Base-by-base conservation (phyloP, 2,888 invertebrate genomes). In the Pseudanteris insignis region DNA sequence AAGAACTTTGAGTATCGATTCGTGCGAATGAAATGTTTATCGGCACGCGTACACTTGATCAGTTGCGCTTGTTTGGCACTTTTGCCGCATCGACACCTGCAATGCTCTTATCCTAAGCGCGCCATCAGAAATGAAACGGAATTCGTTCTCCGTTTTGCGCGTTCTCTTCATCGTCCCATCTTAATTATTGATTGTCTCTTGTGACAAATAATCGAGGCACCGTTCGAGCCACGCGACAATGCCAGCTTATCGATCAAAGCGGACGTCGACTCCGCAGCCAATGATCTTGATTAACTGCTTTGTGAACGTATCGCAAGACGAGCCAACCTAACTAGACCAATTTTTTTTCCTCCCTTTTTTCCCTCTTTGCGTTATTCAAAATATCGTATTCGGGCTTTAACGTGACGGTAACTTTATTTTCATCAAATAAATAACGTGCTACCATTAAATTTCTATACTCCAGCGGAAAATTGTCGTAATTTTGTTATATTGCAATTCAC, bases 11-110 rank as follows among this genome's bases (percentile, higher is more conserved):
- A 54, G 54, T 68, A 69, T 71, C 69, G 73, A 70, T 72, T 71
- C 65, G 65, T 38, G 32, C 55, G 67, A 72, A 72, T 73, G 71
- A 73, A 73, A 72, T 68, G 71, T 73, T 69, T 69, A 69, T 57
- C 69, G n/a, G n/a, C 66, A 69, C 66, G 57, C 36, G 2, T 6
- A 47, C 32, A 59, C 50, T 53, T 41, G 46, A 51, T 53, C 47
- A 37, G 51, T 46, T 29, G 53, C 50, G 58, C 41, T 41, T 47
- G 59, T 46, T 59, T 59, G 47, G 59, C 59, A 53, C 59, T 59
- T 59, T 51, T 59, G 59, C 59, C 51, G 59, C 59, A 59, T 70
- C 67, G 70, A 64, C 70, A 73, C 73, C 70, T 71, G 70, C 67
- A 70, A 51, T 61, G 63, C 58, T 57, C 63, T 60, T 50, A 54